phyloP scores from a whole-genome alignment of 2,888 invertebrate genomes.

The Malacosoma neustria region DNA sequence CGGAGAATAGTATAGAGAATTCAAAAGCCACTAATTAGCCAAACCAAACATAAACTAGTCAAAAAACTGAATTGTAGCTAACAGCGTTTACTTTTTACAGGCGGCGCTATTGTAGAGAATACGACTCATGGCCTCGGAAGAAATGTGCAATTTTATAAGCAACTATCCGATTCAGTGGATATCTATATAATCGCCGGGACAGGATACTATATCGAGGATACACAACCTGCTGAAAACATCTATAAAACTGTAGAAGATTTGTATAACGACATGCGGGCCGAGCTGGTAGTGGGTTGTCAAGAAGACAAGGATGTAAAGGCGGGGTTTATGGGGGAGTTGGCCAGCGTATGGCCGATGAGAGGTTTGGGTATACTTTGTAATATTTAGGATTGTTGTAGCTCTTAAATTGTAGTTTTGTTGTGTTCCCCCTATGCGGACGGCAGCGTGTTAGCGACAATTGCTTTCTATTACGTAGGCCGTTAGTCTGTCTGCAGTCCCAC shows the following conservation, averaged over 20 bases:
- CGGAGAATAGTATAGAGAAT: no score
- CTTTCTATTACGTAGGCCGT: no score
- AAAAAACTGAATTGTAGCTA: no score
- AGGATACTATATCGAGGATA: conserved; percentile 82
- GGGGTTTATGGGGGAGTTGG: conserved; percentile 89
- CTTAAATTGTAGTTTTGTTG: no score
- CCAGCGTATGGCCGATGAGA: conserved; percentile 85
- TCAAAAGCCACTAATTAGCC: no score
- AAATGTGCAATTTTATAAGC: conserved; percentile 74
- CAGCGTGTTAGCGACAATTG: no score
- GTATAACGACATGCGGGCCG: conserved; percentile 76
- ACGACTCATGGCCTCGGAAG: conserved; percentile 81
- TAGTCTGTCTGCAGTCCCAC: no score
- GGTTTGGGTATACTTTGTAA: no score
- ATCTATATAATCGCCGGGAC: conserved; percentile 86
- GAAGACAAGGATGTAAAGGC: conserved; percentile 72
- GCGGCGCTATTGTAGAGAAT: conserved; percentile 83
- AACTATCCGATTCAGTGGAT: conserved; percentile 74
- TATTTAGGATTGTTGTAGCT: no score
- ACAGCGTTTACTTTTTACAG: conserved; percentile 25
- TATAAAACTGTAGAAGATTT: conserved; percentile 75
- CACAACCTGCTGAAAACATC: conserved; percentile 67
- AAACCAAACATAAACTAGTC: no score
- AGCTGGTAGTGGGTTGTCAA: conserved; percentile 69
- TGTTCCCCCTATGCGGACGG: no score